phyloP scores from a whole-genome alignment of 2,888 invertebrate genomes.

The Conchocele bisecta region DNA sequence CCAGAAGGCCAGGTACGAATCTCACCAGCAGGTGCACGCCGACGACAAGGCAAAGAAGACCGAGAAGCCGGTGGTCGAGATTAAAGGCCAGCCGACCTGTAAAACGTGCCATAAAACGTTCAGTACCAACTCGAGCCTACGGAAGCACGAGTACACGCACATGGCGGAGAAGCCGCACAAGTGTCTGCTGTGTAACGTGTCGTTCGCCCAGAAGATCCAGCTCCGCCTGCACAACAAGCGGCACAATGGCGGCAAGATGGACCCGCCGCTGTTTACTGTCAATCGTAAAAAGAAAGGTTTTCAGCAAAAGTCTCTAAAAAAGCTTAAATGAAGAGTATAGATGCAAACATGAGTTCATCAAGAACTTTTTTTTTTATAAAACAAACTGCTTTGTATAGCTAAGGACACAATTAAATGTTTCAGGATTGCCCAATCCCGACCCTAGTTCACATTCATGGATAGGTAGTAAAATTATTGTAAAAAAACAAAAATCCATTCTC shows the following conservation, averaged over 20 bases:
- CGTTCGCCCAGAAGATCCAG: conserved; percentile 54
- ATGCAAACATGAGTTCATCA: no score
- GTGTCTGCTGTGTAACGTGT: conserved; percentile 45
- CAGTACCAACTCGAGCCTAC: conserved; percentile 49
- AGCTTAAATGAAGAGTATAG: no score
- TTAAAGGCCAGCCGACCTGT: conserved; percentile 32
- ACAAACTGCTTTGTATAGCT: no score
- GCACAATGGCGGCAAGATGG: conserved; percentile 41
- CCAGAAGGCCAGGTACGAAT: conserved; percentile 29
- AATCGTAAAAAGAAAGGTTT: no score
- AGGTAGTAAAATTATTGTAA: no score
- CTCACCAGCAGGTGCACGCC: conserved; percentile 18
- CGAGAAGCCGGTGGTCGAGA: not conserved
- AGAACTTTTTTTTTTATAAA: no score
- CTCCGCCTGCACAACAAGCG: conserved; percentile 42
- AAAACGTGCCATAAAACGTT: conserved; percentile 44
- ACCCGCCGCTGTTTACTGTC: conserved; percentile 19
- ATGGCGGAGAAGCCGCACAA: conserved; percentile 51
- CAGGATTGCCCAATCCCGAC: no score
- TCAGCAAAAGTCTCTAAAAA: no score
- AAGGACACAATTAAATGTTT: no score
- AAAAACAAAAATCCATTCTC: no score
- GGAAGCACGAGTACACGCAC: conserved; percentile 49
- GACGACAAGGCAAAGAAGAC: not conserved
- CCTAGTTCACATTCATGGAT: no score